Percentiles rank a stretch among this genome's conserved stretches.
These are phyloP conservation scores for Neuroscelio doddi DNA, from an alignment of 2,888 invertebrate genomes.

Conservation along the genomic window DNA sequence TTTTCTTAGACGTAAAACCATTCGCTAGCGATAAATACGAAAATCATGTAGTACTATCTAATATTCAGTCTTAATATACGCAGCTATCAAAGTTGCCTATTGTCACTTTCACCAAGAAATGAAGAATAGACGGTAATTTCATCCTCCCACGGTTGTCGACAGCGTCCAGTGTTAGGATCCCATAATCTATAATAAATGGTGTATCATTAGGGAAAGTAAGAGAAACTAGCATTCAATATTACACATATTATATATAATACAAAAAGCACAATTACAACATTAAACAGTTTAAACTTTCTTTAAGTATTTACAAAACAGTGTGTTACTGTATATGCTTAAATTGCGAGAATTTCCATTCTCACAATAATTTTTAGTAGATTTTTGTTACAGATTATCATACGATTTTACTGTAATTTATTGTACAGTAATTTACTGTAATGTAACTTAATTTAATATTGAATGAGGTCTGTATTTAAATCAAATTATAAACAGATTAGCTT, in stretches of 20 bases:
- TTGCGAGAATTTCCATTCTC: too few species aligned
- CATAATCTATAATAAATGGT: conserved; percentile 30
- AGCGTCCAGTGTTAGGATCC: conserved; percentile 7
- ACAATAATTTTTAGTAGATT: too few species aligned
- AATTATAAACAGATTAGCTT: too few species aligned
- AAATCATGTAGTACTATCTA: not conserved
- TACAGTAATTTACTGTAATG: too few species aligned
- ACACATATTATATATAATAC: conserved; percentile 17
- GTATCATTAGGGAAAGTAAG: conserved; percentile 37
- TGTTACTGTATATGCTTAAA: not conserved
- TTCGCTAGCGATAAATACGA: too few species aligned
- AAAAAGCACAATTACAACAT: conserved; percentile 15
- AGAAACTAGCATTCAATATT: conserved; percentile 19
- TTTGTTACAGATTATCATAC: too few species aligned
- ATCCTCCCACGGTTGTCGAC: conserved; percentile 12
- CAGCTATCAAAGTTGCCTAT: conserved; percentile 16
- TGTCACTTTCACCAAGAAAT: conserved; percentile 19
- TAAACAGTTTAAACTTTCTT: conserved; percentile 17
- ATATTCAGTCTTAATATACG: conserved; percentile 2
- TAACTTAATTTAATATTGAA: too few species aligned
- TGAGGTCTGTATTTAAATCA: too few species aligned
- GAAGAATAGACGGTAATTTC: conserved; percentile 8
- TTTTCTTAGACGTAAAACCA: too few species aligned
- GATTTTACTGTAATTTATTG: too few species aligned
- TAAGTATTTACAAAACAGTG: conserved; percentile 19